Evolutionary conservation across 2,888 invertebrate species (phyloP).

Genomic region (Cenopis cana): DNA sequence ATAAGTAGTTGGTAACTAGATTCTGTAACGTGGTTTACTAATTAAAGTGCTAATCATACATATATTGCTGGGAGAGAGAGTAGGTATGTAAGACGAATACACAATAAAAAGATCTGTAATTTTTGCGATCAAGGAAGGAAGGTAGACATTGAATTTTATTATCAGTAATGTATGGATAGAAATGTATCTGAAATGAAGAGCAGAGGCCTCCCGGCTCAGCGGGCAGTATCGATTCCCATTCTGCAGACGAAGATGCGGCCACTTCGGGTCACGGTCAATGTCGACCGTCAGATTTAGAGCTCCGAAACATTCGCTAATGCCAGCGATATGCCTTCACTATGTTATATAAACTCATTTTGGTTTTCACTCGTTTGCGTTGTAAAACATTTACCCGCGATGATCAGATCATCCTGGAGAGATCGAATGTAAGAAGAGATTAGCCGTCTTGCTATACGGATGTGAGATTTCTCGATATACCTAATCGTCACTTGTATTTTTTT

Average conservation of each 20-base stretch:
- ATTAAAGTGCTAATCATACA: no score
- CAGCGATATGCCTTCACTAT: neutral
- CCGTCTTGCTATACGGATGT: neutral
- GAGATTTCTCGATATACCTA: constrained; percentile 1
- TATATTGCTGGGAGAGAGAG: no score
- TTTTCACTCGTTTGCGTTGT: neutral
- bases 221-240: constrained; percentile 54
- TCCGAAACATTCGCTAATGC: neutral
- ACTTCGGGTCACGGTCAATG: constrained; percentile 56
- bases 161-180: neutral
- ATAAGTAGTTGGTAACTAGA: no score
- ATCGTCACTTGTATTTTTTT: neutral
- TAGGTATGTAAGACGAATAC: neutral
- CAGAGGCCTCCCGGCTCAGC: constrained; percentile 30
- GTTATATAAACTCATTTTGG: neutral
- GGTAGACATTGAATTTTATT: no score
- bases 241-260: constrained; percentile 46
- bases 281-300: constrained; percentile 44
- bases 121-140: no score
- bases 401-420: neutral
- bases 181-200: constrained; percentile 15
- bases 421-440: neutral
- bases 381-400: neutral
- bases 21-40: no score
- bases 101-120: neutral